phyloP scores from a whole-genome alignment of 2,888 invertebrate species.

The Sepiola atlantica region DNA sequence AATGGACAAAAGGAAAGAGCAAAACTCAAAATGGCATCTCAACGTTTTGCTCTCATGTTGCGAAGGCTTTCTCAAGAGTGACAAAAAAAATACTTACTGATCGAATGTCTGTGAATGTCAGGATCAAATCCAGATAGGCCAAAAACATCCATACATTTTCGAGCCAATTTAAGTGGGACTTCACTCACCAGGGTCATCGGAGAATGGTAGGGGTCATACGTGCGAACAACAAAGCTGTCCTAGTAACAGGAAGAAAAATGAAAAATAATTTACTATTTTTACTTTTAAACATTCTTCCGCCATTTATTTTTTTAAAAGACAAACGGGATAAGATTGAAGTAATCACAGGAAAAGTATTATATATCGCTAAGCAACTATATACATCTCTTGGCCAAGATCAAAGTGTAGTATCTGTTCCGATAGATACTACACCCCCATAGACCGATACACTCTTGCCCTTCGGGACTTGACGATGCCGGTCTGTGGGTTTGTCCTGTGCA shows the following conservation, averaged over 20 bases:
- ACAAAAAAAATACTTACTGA: constrained; percentile 64
- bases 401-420: too few species aligned
- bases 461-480: too few species aligned
- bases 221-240: constrained; percentile 87
- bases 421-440: too few species aligned
- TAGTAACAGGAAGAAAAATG: constrained; percentile 67
- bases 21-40: too few species aligned
- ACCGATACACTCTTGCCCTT: too few species aligned
- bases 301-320: too few species aligned
- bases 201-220: constrained; percentile 80
- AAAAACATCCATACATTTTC: constrained; percentile 86
- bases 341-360: too few species aligned
- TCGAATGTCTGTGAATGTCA: constrained; percentile 76
- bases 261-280: background rate
- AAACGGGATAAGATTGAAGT: too few species aligned
- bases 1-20: too few species aligned
- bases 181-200: constrained; percentile 79
- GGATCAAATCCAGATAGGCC: constrained; percentile 84
- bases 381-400: too few species aligned
- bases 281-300: background rate
- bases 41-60: background rate
- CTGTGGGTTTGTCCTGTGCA: too few species aligned
- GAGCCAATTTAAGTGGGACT: constrained; percentile 84
- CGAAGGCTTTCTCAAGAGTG: background rate
- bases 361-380: too few species aligned